Evolutionary conservation across 2,888 invertebrate genomes (phyloP), one percentile per base, ranked within the genome.

Genomic region (Folsomia candida): DNA sequence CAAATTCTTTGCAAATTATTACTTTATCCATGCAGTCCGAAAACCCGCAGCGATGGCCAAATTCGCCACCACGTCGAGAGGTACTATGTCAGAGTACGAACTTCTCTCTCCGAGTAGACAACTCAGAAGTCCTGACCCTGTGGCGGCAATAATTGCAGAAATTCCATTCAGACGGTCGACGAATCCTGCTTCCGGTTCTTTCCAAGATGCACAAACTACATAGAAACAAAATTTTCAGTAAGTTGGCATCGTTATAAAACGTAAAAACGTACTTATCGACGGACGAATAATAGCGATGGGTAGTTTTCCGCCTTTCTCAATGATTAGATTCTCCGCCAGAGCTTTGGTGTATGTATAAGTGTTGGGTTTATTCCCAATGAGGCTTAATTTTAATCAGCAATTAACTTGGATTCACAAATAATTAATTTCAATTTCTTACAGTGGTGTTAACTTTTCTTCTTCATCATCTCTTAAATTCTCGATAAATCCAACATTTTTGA

Each of bases 261-360:
- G n/a, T n/a, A n/a, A n/a, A 24, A 6, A 9, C 14, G n/a, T 60
- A 60, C 60, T 28, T 0, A 87, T 87, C 1, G 86, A 87, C 1
- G 87, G 87, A 29, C 87, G 78, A 29, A 87, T 83, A 68, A 87
- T 85, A 51, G 84, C 84, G 2, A 86, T 79, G 9, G 86, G 86
- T 29, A 87, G 80, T 20, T 80, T 80, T 1, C 78, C 77, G 0
- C 83, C 84, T 74, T 86, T 84, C 62, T 84, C 83, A 2, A 82
- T 76, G 26, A 87, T 79, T 69, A 85, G 73, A 64, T 82, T 81
- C 79, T 87, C 87, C 0, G 86, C 86, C 61, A 87, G 77, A 58
- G 86, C 85, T 80, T 87, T 87, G 1, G 87, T 86, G 79, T 83
- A 85, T 0, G 86, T 87, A 82, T 87, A 87, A 0, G 86, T 86